phyloP scores from a whole-genome alignment of 1,140 invertebrate species.

The Nephila pilipes region DNA sequence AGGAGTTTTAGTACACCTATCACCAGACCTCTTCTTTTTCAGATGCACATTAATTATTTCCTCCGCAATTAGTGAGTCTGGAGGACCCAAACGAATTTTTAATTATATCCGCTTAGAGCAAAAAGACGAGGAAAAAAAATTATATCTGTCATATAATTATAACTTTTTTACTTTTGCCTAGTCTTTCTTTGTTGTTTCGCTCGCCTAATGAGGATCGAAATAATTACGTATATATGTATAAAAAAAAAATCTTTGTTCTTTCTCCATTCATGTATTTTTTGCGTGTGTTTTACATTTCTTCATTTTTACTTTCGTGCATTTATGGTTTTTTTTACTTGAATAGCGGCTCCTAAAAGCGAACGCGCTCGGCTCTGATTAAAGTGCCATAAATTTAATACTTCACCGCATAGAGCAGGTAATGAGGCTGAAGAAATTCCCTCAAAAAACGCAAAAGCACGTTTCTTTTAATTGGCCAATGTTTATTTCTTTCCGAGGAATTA shows the following conservation, averaged over 20 bases:
- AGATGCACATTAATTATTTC: constrained; percentile 57
- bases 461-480: not conserved
- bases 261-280: not conserved
- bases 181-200: constrained; percentile 37
- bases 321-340: constrained; percentile 5
- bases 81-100: constrained; percentile 50
- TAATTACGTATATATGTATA: constrained; percentile 25
- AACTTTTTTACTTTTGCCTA: not conserved
- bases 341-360: not conserved
- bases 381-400: not conserved
- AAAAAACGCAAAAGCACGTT: not conserved
- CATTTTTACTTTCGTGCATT: not conserved
- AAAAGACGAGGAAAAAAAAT: not conserved
- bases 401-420: not conserved
- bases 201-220: constrained; percentile 44
- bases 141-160: constrained; percentile 5
- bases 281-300: not conserved
- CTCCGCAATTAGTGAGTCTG: constrained; percentile 32
- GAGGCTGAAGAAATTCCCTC: not conserved
- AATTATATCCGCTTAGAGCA: constrained; percentile 51
- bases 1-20: constrained; percentile 13
- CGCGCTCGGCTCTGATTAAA: not conserved
- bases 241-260: constrained; percentile 29
- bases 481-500: not conserved
- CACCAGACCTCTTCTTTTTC: not conserved